Evolutionary conservation across 2,797 vertebrate genomes (phyloP), one percentile per base, ranked within the genome.

Genomic region (Oryzias dopingdopingensis): DNA sequence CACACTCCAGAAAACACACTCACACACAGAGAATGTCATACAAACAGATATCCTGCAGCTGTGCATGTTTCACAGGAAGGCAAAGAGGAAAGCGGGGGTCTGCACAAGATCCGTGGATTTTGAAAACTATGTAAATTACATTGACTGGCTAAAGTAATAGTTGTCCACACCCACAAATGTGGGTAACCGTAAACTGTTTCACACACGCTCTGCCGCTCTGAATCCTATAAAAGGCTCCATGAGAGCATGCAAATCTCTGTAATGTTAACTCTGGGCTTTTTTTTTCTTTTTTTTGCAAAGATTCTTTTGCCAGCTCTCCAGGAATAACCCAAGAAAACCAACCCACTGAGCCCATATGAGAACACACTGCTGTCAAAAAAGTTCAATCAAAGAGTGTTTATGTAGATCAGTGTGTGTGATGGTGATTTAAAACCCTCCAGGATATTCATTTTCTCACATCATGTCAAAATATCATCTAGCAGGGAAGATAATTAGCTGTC

Each of bases 31-130:
- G 45, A 20, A 42, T 41, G 4, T 14, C 15, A 43, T 42, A 49
- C 26, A 59, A 24, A 44, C 49, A 72, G 49, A 80, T 57, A 77
- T 79, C 67, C 71, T 80, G 76, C 73, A 80, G 67, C 76, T 85
- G 79, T 73, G 40, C 15, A 56, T 56, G 65, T 32, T 64, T 70
- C 16, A 62, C 52, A 40, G 62, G 65, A 77, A 70, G 43, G n/a
- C 47, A n/a, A 41, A 22, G 45, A 40, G 26, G 26, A 22, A 45
- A 49, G 47, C n/a, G 14, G 32, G 46, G 8, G 22, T 42, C 43
- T 47, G 10, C 10, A 4, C 10, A 46, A 46, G 42, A 55, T 41
- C 55, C 18, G 32, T 43, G 4, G 43, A 44, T 17, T 22, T 24
- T 59, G 42, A 54, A 37, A 54, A 66, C 26, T 14, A 26, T 53